These are phyloP conservation scores for Diabrotica balteata DNA, from an alignment of 2,888 invertebrate genomes.

Conservation along the genomic window DNA sequence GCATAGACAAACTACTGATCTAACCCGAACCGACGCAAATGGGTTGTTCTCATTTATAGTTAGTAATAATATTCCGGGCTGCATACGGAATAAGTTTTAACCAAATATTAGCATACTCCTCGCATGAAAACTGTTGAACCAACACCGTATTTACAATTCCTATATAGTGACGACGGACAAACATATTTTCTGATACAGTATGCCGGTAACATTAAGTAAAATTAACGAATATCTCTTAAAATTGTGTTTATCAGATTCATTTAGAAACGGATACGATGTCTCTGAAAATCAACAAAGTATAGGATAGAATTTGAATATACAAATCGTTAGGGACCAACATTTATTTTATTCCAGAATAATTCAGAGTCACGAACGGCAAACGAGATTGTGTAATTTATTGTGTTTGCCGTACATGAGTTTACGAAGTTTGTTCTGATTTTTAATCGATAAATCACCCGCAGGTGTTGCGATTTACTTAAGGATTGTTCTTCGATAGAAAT, in stretches of 20 bases:
- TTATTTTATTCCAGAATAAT: constrained; percentile 7
- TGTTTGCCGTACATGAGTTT: neutral
- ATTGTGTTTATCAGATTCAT: constrained; percentile 7
- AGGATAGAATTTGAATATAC: constrained; percentile 3
- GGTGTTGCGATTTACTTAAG: neutral
- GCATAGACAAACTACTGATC: no score
- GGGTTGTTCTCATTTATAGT: constrained; percentile 11
- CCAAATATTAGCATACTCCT: constrained; percentile 23
- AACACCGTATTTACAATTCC: constrained; percentile 14
- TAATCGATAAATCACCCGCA: neutral
- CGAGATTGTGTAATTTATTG: neutral
- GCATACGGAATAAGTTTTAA: constrained; percentile 21
- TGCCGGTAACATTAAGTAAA: neutral
- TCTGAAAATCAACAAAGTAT: constrained; percentile 7
- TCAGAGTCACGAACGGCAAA: constrained; percentile 10
- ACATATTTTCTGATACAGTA: neutral
- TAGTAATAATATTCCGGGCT: constrained; percentile 18
- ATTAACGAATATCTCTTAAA: constrained; percentile 6
- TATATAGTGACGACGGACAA: neutral
- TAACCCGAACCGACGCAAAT: constrained; percentile 1
- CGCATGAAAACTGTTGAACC: neutral
- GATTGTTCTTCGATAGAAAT: no score
- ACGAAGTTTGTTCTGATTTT: constrained; percentile 3
- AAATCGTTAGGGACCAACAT: neutral
- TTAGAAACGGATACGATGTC: constrained; percentile 2